A percentile compares a stretch with the other conserved stretches of the same genome.
Evolutionary conservation across 2,113 vertebrate genomes (phyloP).

Genomic region (Heterotis niloticus): DNA sequence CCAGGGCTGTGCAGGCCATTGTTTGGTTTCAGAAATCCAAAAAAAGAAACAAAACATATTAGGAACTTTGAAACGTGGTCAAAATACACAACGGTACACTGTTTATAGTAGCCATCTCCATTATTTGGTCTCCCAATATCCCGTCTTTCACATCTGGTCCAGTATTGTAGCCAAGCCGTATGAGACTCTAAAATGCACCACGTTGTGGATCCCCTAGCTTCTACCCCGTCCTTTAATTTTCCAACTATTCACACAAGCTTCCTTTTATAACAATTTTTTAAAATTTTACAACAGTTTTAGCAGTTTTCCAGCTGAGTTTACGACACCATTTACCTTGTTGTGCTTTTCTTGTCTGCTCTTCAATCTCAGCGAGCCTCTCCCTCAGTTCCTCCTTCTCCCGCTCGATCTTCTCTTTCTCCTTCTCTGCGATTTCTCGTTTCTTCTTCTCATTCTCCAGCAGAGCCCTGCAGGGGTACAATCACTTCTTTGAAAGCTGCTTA

Average conservation of each 20-base stretch:
- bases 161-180: neutral
- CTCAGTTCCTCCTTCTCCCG: slow-evolving; percentile 93
- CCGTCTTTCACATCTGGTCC: too few relatives aligned
- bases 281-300: too few relatives aligned
- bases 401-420: slow-evolving; percentile 95
- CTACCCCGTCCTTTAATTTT: too few relatives aligned
- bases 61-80: too few relatives aligned
- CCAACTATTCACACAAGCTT: too few relatives aligned
- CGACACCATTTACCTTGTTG: slow-evolving; percentile 75
- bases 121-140: neutral
- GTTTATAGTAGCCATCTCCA: too few relatives aligned
- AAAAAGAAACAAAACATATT: too few relatives aligned
- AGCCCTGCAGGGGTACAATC: slow-evolving; percentile 65
- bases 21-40: neutral
- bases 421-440: slow-evolving; percentile 91
- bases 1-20: slow-evolving; percentile 70
- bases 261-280: too few relatives aligned
- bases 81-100: neutral
- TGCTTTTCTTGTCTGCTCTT: slow-evolving; percentile 93
- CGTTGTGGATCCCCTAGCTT: too few relatives aligned
- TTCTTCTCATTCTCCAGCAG: slow-evolving; percentile 95
- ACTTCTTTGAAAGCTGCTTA: neutral
- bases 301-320: too few relatives aligned
- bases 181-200: too few relatives aligned
- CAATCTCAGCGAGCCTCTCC: slow-evolving; percentile 87